Base-by-base conservation (phyloP, 1,140 invertebrate species). In the Solenopsis invicta region DNA sequence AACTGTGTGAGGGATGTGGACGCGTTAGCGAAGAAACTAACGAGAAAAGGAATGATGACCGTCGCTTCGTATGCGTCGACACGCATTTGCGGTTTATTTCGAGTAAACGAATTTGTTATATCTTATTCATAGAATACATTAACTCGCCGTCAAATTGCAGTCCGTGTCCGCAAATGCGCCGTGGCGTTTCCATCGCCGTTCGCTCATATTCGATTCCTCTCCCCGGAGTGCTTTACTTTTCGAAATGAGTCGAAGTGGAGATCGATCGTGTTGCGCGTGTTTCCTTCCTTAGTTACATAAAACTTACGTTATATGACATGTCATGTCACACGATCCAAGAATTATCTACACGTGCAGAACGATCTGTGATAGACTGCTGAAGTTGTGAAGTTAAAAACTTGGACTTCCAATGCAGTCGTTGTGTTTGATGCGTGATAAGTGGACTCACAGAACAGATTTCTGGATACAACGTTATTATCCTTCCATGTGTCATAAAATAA, bases 21-120 rank as follows among this genome's bases (percentile, higher is more conserved):
- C 34, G 50, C 10, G 13, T 75, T 59, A 61, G 41, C 8, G 24
- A 75, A 74, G 69, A 84, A 84, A 84, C 61, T 74, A 84, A 84
- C 41, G 45, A 67, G 69, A 21, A 59, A 50, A 21, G 69, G 21
- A 84, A 48, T 21, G 54, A 48, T 21, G 54, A 21, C 56, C 13
- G 76, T 41, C 37, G 37, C 9, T 37, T 48, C 37, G 2, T 78
- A 37, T 62, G 34, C 34, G 64, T 29, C n/a, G 9, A 56, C 77
- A 56, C 66, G 64, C 16, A 21, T 71, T 29, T 41, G 18, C n/a
- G 29, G n/a, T 50, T 81, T 62, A 74, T 75, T 74, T 75, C 56
- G 56, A 24, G 5, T 21, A 75, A 74, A 61, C 24, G 69, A 84
- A 84, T 74, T 50, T 84, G 41, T 61, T 48, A 29, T 34, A 45